phyloP scores from a whole-genome alignment of 1,140 invertebrate species.

The Stenopsyche tienmushanensis region DNA sequence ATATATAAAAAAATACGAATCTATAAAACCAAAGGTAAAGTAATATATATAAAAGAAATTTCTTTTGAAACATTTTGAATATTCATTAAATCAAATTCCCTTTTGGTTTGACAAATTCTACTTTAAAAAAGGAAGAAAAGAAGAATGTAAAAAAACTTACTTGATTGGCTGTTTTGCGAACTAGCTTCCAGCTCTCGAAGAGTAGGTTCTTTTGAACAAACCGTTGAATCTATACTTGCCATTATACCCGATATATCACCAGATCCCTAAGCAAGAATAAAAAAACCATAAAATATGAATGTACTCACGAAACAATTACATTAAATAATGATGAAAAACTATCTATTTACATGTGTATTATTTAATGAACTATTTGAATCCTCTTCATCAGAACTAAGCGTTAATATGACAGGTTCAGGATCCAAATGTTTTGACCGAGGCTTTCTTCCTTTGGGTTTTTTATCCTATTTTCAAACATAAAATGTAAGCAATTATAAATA shows the following conservation, averaged over 20 bases:
- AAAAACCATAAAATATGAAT: not conserved
- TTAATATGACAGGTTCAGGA: constrained; percentile 63
- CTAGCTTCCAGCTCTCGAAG: constrained; percentile 45
- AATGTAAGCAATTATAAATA: not conserved
- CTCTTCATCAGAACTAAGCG: constrained; percentile 66
- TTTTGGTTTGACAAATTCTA: too few relatives aligned
- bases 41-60: too few relatives aligned
- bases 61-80: too few relatives aligned
- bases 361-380: constrained; percentile 52
- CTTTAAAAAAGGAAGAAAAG: too few relatives aligned
- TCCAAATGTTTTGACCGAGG: constrained; percentile 54
- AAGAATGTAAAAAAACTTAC: not conserved
- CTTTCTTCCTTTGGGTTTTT: constrained; percentile 32
- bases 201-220: constrained; percentile 55
- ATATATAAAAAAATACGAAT: too few relatives aligned
- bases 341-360: constrained; percentile 32
- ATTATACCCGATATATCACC: constrained; percentile 24
- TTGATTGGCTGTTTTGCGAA: not conserved
- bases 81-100: too few relatives aligned
- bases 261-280: constrained; percentile 5
- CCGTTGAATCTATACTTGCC: constrained; percentile 19
- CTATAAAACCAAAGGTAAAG: too few relatives aligned
- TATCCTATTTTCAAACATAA: constrained; percentile 22
- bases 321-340: not conserved
- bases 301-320: not conserved